Base-by-base conservation (phyloP, 2,888 invertebrate species). In the Caenorhabditis imperialis region DNA sequence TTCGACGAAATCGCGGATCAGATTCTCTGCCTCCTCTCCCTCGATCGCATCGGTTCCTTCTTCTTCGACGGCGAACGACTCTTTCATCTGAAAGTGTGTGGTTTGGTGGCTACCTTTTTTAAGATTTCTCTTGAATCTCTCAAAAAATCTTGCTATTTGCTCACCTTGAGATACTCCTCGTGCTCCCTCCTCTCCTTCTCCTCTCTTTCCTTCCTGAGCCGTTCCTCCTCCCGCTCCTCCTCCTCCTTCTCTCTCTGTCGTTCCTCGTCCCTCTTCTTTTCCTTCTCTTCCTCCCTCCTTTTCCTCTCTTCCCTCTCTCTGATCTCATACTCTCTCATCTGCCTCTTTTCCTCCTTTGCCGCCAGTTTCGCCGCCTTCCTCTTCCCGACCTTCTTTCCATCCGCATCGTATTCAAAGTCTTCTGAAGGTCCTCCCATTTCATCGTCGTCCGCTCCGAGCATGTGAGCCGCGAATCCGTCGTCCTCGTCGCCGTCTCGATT, bases 331-430 rank as follows among this genome's bases (percentile, higher is more conserved):
- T 88, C 86, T 12, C 88, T 55, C 53, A 76, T 70, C 8, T 82
- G 82, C 10, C 79, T 74, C 42, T 86, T 86, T 48, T 87, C 87
- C 12, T 84, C 87, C 53, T 88, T 88, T 0, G 85, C 85, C 58
- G 85, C 81, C 51, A 88, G 67, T 57, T 88, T 88, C 10, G 86
- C 86, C 50, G 83, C 75, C 73, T 88, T 88, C 75, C 86, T 83
- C 73, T 85, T 88, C 12, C 88, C 88, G 8, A 88, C 74, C 48
- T 84, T 86, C 40, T 78, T 79, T 6, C 74, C 78, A 48, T 62
- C 67, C 6, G 54, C 62, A 42, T 63, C 62, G n/a, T 45, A 51
- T 35, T 74, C 72, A 40, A 48, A 78, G 10, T 44, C 54, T n/a
- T 40, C 20, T 10, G 35, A 33, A 6, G n/a, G 22, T 27, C 53